phyloP scores from a whole-genome alignment of 2,797 vertebrate genomes.

The Phalloptychus januarius region DNA sequence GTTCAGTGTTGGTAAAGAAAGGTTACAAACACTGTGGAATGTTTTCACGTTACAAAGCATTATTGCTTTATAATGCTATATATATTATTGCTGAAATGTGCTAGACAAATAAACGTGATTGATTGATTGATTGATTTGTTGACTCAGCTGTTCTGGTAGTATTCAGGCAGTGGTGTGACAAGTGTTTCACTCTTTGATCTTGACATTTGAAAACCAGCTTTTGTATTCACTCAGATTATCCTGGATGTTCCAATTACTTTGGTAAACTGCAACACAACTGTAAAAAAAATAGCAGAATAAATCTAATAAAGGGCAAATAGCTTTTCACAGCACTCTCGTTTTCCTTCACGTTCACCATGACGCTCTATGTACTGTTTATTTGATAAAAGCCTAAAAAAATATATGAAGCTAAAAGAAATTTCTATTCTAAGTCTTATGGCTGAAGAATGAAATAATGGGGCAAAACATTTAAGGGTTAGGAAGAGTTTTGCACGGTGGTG shows the following conservation, averaged over 20 bases:
- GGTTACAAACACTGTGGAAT: no score
- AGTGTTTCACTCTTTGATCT: neutral
- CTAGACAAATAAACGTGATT: no score
- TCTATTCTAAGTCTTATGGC: neutral
- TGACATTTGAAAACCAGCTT: neutral
- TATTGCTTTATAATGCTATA: no score
- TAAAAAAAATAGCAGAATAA: neutral
- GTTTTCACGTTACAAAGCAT: no score
- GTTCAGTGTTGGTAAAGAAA: constrained; percentile 49
- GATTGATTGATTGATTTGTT: neutral
- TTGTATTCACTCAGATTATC: neutral
- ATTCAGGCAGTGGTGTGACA: neutral
- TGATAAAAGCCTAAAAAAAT: neutral
- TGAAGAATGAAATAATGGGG: neutral
- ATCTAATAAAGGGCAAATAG: neutral
- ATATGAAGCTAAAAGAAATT: neutral
- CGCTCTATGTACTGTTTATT: neutral
- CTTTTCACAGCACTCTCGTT: neutral
- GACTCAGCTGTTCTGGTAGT: neutral
- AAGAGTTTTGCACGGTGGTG: neutral
- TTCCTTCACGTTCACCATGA: neutral
- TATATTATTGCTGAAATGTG: no score
- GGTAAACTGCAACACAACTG: neutral
- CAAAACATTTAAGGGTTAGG: neutral
- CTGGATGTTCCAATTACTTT: neutral